Conservation (phyloP, 1,140 invertebrate genomes). For the Arion vulgaris region DNA sequence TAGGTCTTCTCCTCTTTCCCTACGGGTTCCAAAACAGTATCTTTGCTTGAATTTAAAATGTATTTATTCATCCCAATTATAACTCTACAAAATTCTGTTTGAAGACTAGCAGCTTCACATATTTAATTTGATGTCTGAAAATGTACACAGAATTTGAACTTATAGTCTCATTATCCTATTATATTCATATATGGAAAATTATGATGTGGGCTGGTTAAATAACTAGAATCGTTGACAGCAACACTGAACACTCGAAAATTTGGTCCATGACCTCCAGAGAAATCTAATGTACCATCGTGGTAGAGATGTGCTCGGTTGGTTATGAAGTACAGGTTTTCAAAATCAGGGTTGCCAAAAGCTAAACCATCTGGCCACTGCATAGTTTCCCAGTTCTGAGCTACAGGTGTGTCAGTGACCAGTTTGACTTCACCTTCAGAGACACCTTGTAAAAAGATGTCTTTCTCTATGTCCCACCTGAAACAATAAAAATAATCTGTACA, state of each 20-base stretch:
- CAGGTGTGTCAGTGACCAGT: neutral
- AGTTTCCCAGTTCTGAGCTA: slow-evolving; percentile 18
- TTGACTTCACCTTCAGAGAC: slow-evolving; percentile 14
- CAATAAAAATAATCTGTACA: neutral
- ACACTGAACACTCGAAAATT: slow-evolving; percentile 19
- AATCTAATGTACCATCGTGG: slow-evolving; percentile 2
- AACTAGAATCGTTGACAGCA: slow-evolving; percentile 8
- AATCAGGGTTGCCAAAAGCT: neutral
- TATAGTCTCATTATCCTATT: no score
- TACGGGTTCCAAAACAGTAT: no score
- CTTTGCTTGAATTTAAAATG: no score
- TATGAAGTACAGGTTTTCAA: slow-evolving; percentile 14
- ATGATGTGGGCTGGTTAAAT: neutral
- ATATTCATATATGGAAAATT: slow-evolving; percentile 2
- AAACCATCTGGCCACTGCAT: slow-evolving; percentile 30
- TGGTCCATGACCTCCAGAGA: slow-evolving; percentile 3
- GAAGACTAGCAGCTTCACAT: no score
- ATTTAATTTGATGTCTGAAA: no score
- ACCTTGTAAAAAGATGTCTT: neutral
- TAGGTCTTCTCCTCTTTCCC: no score
- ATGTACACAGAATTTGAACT: no score
- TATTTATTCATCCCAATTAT: no score
- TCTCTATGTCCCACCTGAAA: slow-evolving; percentile 18
- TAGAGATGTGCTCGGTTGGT: slow-evolving; percentile 10
- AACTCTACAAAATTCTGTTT: no score